Evolutionary conservation across 2,797 vertebrate species (phyloP), one percentile per base, ranked within the genome.

Genomic region (Oryzias sinensis): DNA sequence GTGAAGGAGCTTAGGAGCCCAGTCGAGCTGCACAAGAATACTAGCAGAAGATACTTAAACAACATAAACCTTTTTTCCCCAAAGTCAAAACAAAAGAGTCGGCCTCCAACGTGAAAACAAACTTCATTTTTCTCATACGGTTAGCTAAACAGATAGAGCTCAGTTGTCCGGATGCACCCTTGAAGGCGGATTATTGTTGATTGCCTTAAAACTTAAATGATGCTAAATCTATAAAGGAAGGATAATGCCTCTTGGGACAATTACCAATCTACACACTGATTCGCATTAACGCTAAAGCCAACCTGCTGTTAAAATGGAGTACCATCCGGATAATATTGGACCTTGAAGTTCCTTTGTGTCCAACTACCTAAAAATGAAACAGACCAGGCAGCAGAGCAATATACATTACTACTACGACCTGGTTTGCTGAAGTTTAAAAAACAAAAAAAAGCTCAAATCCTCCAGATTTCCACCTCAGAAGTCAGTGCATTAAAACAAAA

Each of bases 121-220:
- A 79, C 50, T 29, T 43, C 57, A 56, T 62, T 48, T 66, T 43
- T 44, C 43, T 62, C 57, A 74, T 42, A 43, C 7, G 3, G 14
- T 69, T 68, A 53, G 61, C 42, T 77, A 55, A 56, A 11, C 45
- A 69, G 65, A 63, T 67, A 13, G 74, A 72, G 67, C n/a, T 42
- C 47, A 57, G 62, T 51, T 29, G 54, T 48, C 14, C 13, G 37
- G 64, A 81, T 65, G 33, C 29, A 60, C 59, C 48, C 62, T 61
- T 42, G 5, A 29, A 58, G 51, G 33, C 57, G 59, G 69, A 85
- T 80, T 68, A 68, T 43, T 25, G 53, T 68, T 53, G 74, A 37
- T 78, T 63, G 53, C 74, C 62, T 72, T 78, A 59, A 80, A 77
- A 66, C 61, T 54, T 58, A 18, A 17, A 17, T 16, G 48, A 60